Evolutionary conservation across 2,888 invertebrate genomes (phyloP).

Genomic region (Cerastis rubricosa): DNA sequence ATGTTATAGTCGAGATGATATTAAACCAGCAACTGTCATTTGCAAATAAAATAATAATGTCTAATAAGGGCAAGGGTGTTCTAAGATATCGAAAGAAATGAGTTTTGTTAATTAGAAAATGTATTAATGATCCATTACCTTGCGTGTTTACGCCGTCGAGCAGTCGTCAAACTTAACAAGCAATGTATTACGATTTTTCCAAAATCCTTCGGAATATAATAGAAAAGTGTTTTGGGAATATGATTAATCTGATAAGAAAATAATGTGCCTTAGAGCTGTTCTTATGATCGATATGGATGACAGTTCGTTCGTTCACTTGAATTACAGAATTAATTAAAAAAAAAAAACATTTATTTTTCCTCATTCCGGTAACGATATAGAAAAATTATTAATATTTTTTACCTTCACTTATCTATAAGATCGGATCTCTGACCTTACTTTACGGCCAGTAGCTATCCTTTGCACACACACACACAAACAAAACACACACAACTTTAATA

Average conservation of each 20-base stretch:
- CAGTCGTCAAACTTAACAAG: not conserved
- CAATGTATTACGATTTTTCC: not conserved
- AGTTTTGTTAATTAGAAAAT: not conserved
- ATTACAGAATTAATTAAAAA: not conserved
- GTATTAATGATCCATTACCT: no score
- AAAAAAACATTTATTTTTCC: not conserved
- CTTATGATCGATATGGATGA: not conserved
- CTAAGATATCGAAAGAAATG: not conserved
- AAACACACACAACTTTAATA: conserved; percentile 44
- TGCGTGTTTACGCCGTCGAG: not conserved
- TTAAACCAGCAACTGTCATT: conserved; percentile 9
- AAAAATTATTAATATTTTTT: conserved; percentile 12
- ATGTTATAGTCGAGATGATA: not conserved
- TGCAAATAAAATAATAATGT: conserved; percentile 11
- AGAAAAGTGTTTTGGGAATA: not conserved
- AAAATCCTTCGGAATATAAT: not conserved
- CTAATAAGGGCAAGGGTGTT: not conserved
- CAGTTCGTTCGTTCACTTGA: not conserved
- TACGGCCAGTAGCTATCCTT: conserved; percentile 32
- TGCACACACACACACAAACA: conserved; percentile 20
- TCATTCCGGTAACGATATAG: not conserved
- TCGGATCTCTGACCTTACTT: conserved; percentile 39
- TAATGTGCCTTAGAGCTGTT: not conserved
- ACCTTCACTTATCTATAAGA: conserved; percentile 19
- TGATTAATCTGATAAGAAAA: not conserved